phyloP scores from a whole-genome alignment of 2,113 vertebrate genomes.

The Phocoena phocoena region DNA sequence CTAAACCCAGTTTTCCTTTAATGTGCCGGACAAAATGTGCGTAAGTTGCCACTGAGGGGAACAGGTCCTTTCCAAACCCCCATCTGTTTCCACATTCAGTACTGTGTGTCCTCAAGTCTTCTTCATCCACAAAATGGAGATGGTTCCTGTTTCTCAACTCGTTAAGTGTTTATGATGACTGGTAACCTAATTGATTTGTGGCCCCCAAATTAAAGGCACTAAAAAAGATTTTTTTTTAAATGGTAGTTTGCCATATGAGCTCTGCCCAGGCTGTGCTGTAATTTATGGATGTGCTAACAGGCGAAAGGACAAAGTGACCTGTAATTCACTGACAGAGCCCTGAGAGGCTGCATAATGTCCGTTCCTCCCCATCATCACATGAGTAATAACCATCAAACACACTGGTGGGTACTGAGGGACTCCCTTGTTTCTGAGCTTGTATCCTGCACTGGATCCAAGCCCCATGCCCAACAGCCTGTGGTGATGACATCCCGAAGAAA shows the following conservation, averaged over 20 bases:
- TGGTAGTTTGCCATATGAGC: background rate
- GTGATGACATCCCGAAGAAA: slow-evolving; percentile 24
- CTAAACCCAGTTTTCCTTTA: background rate
- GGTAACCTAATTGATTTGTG: slow-evolving; percentile 31
- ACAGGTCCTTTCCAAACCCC: background rate
- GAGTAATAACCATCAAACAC: slow-evolving; percentile 37
- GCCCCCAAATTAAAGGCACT: slow-evolving; percentile 51
- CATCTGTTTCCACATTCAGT: background rate
- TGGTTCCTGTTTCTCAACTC: slow-evolving; percentile 21
- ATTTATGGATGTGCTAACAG: slow-evolving; percentile 59
- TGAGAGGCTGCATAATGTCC: slow-evolving; percentile 27
- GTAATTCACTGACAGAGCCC: slow-evolving; percentile 54
- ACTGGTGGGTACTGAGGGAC: background rate
- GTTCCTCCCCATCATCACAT: slow-evolving; percentile 11
- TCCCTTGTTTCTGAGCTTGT: slow-evolving; percentile 16
- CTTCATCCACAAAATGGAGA: slow-evolving; percentile 8
- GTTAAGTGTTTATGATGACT: slow-evolving; percentile 27
- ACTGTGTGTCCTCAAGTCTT: background rate
- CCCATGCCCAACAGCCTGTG: background rate
- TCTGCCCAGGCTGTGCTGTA: slow-evolving; percentile 17
- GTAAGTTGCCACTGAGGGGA: background rate
- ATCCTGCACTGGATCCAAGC: background rate
- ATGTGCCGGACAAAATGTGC: background rate
- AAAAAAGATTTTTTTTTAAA: slow-evolving; percentile 41
- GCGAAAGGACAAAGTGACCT: slow-evolving; percentile 66